Evolutionary conservation across 2,888 invertebrate species (phyloP), one percentile per base, ranked within the genome.

Genomic region (Therioaphis trifolii): DNA sequence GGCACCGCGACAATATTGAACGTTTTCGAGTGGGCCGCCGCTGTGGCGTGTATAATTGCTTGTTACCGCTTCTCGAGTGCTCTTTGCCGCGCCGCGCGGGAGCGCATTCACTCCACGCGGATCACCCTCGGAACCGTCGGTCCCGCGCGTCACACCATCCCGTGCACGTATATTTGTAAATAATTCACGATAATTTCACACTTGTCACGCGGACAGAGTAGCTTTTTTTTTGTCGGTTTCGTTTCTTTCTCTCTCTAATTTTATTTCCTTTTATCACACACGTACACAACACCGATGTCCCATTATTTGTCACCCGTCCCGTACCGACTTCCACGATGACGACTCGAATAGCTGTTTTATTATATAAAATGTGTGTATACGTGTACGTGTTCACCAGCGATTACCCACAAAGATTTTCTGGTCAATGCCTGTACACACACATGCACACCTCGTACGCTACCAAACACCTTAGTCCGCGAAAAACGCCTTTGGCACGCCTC

Each of bases 121-220:
- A 24, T 18, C 11, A 35, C 35, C 68, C 11, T 4, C 55, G 9
- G 55, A 24, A 15, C 11, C 43, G 7, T 43, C 43, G 69, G 11
- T 35, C 43, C 76, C 40, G 52, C 63, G 77, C 7, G 35, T 35
- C 3, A 35, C 7, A 7, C 7, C 35, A 7, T 35, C 21, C 7
- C 76, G 29, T 21, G n/a, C 46, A 35, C 21, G 24, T 7, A 49
- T 71, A 80, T 80, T 80, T 71, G 80, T 80, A 80, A 80, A 80
- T 80, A 80, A 80, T 80, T 80, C 80, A 80, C 80, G 80, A 80
- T 21, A 71, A 80, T 80, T 80, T 80, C 80, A 80, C 80, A 80
- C 80, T 80, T 80, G 80, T 80, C 80, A 80, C 80, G 61, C 58
- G 43, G 69, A 2, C 18, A 9, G 40, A 58, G 79, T 71, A 71